phyloP scores from a whole-genome alignment of 2,888 invertebrate species.

The Hirtodrosophila duncani region DNA sequence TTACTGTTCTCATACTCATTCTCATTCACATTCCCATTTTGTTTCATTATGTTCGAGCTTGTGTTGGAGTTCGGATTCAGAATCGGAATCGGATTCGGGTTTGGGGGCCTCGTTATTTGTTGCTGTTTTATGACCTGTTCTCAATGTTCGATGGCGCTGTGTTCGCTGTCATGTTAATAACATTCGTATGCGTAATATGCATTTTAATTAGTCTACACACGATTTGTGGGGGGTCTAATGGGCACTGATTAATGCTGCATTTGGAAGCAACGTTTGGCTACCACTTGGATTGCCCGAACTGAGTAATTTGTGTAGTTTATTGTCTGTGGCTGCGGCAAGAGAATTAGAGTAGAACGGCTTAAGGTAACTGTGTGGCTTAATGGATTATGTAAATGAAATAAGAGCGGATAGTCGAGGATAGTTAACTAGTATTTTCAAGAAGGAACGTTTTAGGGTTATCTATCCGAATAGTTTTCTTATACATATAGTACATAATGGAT shows the following conservation, averaged over 20 bases:
- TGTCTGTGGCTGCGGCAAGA: no score
- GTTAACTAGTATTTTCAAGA: no score
- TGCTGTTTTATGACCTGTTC: conserved; percentile 45
- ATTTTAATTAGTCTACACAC: conserved; percentile 61
- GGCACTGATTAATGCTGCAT: conserved; percentile 46
- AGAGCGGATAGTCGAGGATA: no score
- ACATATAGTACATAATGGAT: no score
- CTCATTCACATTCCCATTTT: conserved; percentile 30
- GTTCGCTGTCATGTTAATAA: conserved; percentile 71
- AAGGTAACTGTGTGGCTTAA: no score
- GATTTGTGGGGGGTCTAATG: conserved; percentile 29
- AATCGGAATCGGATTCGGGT: conserved; percentile 32
- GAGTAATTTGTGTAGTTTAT: no score
- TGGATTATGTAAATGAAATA: no score
- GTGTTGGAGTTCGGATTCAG: conserved; percentile 15
- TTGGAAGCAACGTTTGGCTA: conserved; percentile 44
- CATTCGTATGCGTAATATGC: conserved; percentile 71
- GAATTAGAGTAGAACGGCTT: no score
- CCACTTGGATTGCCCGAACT: conserved; percentile 27
- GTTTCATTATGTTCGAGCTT: conserved; percentile 15
- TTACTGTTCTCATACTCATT: conserved; percentile 33
- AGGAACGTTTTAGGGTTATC: no score
- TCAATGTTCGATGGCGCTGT: conserved; percentile 57
- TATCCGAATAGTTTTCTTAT: no score
- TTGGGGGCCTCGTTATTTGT: conserved; percentile 7